Evolutionary conservation across 2,888 invertebrate species (phyloP).

Genomic region (Prosopocoilus inquinatus): DNA sequence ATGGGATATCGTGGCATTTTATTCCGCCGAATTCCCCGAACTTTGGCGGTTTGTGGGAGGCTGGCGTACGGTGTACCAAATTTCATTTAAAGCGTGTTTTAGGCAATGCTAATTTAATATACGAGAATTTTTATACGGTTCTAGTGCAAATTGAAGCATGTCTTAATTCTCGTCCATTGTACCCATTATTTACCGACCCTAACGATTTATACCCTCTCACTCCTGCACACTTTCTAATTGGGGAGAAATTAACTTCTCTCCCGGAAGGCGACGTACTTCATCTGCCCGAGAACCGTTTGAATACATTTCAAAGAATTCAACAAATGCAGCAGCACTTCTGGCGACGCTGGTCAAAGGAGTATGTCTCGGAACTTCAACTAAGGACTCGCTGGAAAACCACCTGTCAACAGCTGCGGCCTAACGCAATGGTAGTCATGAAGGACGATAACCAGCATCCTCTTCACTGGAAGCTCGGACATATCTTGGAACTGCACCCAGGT

Average conservation of each 20-base stretch:
- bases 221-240: constrained; percentile 6
- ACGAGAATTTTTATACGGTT: constrained; percentile 8
- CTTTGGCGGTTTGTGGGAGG: constrained; percentile 9
- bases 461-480: constrained; percentile 34
- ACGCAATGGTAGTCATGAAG: constrained; percentile 35
- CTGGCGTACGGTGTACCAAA: constrained; percentile 4
- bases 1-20: background rate
- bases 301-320: constrained; percentile 29
- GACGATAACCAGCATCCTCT: constrained; percentile 34
- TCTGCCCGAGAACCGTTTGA: constrained; percentile 14
- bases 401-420: constrained; percentile 25
- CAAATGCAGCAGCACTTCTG: constrained; percentile 25
- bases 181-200: background rate
- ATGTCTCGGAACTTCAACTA: constrained; percentile 29
- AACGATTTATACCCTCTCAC: constrained; percentile 5
- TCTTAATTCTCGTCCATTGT: constrained; percentile 10
- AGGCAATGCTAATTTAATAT: background rate
- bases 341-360: constrained; percentile 32
- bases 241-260: background rate
- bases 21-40: constrained; percentile 6
- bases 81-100: constrained; percentile 5
- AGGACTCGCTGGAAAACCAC: constrained; percentile 25
- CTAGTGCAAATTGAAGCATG: constrained; percentile 6
- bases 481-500: constrained; percentile 32
- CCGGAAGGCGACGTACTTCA: background rate